Conservation (phyloP, 1,140 invertebrate species). For the Aphelenchoides besseyi region DNA sequence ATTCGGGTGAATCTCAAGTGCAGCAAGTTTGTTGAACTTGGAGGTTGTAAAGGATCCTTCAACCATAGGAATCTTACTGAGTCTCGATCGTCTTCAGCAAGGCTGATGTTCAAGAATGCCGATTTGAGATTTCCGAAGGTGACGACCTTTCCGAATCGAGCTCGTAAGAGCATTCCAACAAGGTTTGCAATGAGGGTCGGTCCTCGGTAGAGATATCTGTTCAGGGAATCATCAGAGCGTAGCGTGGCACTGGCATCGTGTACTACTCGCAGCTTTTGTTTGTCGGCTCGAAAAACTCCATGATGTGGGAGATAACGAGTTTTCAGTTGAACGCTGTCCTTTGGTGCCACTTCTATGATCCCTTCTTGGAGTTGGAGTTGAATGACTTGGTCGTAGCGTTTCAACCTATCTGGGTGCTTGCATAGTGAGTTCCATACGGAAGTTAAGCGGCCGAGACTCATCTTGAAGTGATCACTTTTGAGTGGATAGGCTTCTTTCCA, state of each 20-base stretch:
- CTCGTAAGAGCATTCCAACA: background rate
- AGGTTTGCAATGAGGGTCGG: background rate
- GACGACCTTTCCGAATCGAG: background rate
- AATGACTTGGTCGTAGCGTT: background rate
- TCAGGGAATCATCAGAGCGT: background rate
- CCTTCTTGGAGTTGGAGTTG: background rate
- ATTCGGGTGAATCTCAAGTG: background rate
- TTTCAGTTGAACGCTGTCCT: background rate
- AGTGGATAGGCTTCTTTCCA: background rate
- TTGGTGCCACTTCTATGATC: background rate
- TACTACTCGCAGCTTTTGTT: background rate
- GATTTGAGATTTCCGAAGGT: background rate
- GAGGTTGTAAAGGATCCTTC: background rate
- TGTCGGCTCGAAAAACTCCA: background rate
- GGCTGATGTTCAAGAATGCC: background rate
- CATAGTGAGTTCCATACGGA: background rate
- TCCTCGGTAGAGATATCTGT: background rate
- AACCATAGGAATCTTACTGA: background rate
- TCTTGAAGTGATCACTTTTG: background rate
- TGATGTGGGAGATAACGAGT: conserved; percentile 2
- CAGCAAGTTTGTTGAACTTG: background rate
- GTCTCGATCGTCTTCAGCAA: background rate
- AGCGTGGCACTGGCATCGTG: background rate
- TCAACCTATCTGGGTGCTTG: background rate
- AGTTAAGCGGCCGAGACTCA: background rate